Evolutionary conservation across 2,113 vertebrate genomes (phyloP), one percentile per base, ranked within the genome.

Genomic region (Corythornis vintsioides): DNA sequence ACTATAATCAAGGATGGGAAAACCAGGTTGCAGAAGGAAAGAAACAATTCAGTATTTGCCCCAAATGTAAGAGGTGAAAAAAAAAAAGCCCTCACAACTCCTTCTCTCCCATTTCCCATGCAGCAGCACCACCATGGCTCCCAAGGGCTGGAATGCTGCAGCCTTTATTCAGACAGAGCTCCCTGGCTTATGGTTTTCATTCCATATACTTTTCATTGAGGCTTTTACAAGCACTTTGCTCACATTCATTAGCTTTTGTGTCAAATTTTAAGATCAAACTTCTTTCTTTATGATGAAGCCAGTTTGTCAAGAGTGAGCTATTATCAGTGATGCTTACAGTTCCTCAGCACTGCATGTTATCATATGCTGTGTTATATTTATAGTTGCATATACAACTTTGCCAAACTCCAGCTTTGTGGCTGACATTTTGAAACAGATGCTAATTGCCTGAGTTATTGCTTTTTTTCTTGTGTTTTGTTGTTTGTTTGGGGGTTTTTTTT

Each of bases 341-440:
- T 96, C 78, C 26, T 56, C 75, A 88, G 21, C 53, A 9, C 48
- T 10, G 11, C 78, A 7, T 56, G 61, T 53, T 67, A 80, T 91
- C 82, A 52, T 59, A 70, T 55, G 69, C 53, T 33, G 43, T 56
- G 86, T 60, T 93, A 33, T 83, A 96, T 95, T 92, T 96, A 86
- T 86, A 89, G 79, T 45, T 88, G 67, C 80, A 42, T 38, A 15
- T 56, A 71, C 72, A 92, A 93, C 85, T 95, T 95, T 64, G 91
- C 87, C 85, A 93, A 91, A 93, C 89, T 94, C 94, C 73, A 94
- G 65, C 72, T 91, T 73, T 47, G 38, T 2, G 45, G 43, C 67
- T 93, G 89, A 88, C 75, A 74, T 93, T 94, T 88, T 92, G 82
- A 92, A 95, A 78, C 85, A 88, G 89, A 95, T 86, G 86, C 76